Base-by-base conservation (phyloP, 2,113 vertebrate species). In the Cheilinus undulatus region DNA sequence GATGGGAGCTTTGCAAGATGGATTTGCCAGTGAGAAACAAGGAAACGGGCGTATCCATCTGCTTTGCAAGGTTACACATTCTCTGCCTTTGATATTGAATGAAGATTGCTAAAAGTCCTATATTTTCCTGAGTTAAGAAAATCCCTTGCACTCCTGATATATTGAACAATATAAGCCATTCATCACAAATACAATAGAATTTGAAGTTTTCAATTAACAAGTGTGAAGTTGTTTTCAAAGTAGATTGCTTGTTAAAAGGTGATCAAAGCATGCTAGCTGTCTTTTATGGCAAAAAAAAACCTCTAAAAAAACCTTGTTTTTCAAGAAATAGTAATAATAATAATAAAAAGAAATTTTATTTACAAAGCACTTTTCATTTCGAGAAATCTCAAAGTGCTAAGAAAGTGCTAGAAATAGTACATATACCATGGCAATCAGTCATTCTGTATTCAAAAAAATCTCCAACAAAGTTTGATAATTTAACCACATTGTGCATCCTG, bases 281-380 rank as follows among this genome's bases (percentile, higher is more conserved):
- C 56, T 46, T 83, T 65, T 83, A 89, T 90, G 88, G 90, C 86
- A 87, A 81, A 64, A 69, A 19, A 34, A 73, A 51, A 40, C 5
- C 17, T 67, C 68, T 30, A 69, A 72, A 79, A 69, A 74, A 81
- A 69, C 36, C 10, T 0, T 66, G 8, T 74, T 79, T 54, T 73
- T 1, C 52, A 34, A 20, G 2, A 53, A 73, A 42, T 43, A 68
- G 22, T 71, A n/a, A n/a, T n/a, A n/a, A n/a, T n/a, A n/a, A n/a
- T n/a, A n/a, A n/a, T n/a, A n/a, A n/a, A n/a, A n/a, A n/a, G n/a
- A n/a, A n/a, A n/a, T n/a, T n/a, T n/a, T n/a, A n/a, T n/a, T n/a
- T n/a, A n/a, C n/a, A n/a, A n/a, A n/a, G n/a, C n/a, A n/a, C n/a
- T n/a, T n/a, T n/a, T n/a, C n/a, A n/a, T n/a, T n/a, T n/a, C n/a